phyloP scores from a whole-genome alignment of 2,113 vertebrate species.

The Hydrochoerus hydrochaeris region DNA sequence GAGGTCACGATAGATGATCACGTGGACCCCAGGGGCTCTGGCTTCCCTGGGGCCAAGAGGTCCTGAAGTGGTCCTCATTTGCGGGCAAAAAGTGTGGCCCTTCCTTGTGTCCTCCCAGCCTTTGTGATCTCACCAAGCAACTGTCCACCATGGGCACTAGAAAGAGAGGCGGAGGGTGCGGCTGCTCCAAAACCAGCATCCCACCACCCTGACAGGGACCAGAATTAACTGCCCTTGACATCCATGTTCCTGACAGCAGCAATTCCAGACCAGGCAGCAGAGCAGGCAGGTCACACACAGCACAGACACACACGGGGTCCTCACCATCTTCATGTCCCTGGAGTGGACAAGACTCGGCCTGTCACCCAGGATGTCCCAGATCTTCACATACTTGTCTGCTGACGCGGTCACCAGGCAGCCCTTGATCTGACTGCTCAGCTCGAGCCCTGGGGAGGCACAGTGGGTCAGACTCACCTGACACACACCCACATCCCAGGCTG shows the following conservation, averaged over 20 bases:
- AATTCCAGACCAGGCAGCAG: neutral
- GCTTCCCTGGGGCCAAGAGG: neutral
- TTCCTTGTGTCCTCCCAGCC: neutral
- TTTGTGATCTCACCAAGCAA: neutral
- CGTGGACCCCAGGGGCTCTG: neutral
- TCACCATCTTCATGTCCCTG: constrained; percentile 98
- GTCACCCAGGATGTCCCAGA: constrained; percentile 96
- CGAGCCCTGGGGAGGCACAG: constrained; percentile 87
- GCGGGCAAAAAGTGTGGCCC: neutral
- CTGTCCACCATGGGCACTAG: neutral
- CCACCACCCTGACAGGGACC: neutral
- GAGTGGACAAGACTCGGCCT: constrained; percentile 95
- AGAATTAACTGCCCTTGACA: neutral
- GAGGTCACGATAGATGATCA: neutral
- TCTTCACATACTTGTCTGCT: constrained; percentile 95
- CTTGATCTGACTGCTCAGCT: constrained; percentile 96
- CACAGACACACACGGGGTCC: neutral
- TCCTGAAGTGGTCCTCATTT: neutral
- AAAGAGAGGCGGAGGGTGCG: neutral
- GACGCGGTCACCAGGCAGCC: constrained; percentile 97
- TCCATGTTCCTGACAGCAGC: neutral
- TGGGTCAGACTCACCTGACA: neutral
- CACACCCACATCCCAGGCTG: neutral
- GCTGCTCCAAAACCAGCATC: neutral
- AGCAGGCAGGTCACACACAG: neutral